Evolutionary conservation across 2,888 invertebrate species (phyloP).

Genomic region (Drosophila nigricruria): DNA sequence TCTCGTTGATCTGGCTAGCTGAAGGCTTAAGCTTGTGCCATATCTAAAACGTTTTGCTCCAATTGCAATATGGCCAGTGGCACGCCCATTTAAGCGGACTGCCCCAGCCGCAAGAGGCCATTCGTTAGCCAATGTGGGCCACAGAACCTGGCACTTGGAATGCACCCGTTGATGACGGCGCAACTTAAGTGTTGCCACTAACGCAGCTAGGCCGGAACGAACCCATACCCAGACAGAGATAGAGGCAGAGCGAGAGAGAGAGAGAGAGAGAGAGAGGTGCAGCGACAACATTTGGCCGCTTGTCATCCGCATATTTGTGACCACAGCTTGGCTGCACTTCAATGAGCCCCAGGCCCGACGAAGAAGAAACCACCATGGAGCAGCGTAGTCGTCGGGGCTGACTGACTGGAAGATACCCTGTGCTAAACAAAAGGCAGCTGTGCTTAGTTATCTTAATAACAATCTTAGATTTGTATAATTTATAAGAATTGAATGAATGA

Average conservation of each 20-base stretch:
- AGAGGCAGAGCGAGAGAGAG: not conserved
- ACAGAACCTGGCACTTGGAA: conserved; percentile 61
- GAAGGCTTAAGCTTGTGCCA: conserved; percentile 23
- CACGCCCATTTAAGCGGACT: conserved; percentile 55
- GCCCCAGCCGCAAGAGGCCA: conserved; percentile 26
- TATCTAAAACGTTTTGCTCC: conserved; percentile 45
- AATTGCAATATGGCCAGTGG: conserved; percentile 39
- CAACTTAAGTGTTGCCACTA: conserved; percentile 44
- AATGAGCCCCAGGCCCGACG: conserved; percentile 42
- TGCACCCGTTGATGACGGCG: conserved; percentile 55
- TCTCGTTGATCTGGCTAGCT: conserved; percentile 5
- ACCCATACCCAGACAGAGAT: conserved; percentile 9
- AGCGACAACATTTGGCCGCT: conserved; percentile 47
- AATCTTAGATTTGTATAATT: not conserved
- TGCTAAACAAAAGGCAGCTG: not conserved
- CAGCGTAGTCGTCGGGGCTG: not conserved
- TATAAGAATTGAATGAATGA: not conserved
- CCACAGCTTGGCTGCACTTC: conserved; percentile 65
- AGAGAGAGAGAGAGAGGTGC: not conserved
- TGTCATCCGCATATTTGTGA: conserved; percentile 65
- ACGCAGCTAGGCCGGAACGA: conserved; percentile 51
- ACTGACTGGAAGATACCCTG: not conserved
- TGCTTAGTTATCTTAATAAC: not conserved
- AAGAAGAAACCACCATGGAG: not conserved
- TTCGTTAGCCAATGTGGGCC: conserved; percentile 54